These are phyloP conservation scores for Apis florea DNA, from an alignment of 1,140 invertebrate genomes.

Conservation along the genomic window DNA sequence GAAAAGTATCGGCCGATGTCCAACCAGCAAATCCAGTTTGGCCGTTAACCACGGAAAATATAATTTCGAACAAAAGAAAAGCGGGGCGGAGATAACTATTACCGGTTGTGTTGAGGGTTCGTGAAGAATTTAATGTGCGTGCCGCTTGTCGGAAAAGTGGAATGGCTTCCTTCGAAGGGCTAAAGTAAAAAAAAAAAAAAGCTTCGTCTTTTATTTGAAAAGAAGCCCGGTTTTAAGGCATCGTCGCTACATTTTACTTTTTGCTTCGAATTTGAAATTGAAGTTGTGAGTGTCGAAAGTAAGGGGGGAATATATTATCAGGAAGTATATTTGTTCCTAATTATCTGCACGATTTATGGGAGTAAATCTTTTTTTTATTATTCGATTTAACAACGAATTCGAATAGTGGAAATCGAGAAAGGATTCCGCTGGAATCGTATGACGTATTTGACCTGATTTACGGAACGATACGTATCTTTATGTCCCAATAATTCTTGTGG, in stretches of 20 bases:
- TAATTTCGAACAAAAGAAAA: conserved; percentile 19
- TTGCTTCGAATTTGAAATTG: neutral
- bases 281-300: neutral
- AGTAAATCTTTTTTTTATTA: neutral
- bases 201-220: neutral
- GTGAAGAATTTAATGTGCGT: conserved; percentile 30
- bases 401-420: neutral
- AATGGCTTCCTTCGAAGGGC: neutral
- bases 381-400: neutral
- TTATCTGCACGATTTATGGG: neutral
- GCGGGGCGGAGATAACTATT: conserved; percentile 11
- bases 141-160: neutral
- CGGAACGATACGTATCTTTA: neutral
- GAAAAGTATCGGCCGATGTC: conserved; percentile 9
- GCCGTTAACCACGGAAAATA: neutral
- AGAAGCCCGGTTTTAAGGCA: neutral
- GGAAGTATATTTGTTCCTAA: neutral
- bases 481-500: conserved; percentile 3
- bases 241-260: neutral
- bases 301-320: neutral
- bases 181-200: neutral
- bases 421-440: neutral
- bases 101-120: conserved; percentile 26
- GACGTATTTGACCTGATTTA: conserved; percentile 9
- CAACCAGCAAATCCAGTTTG: neutral